Conservation (phyloP, 2,797 vertebrate species). For the Scyliorhinus canicula region DNA sequence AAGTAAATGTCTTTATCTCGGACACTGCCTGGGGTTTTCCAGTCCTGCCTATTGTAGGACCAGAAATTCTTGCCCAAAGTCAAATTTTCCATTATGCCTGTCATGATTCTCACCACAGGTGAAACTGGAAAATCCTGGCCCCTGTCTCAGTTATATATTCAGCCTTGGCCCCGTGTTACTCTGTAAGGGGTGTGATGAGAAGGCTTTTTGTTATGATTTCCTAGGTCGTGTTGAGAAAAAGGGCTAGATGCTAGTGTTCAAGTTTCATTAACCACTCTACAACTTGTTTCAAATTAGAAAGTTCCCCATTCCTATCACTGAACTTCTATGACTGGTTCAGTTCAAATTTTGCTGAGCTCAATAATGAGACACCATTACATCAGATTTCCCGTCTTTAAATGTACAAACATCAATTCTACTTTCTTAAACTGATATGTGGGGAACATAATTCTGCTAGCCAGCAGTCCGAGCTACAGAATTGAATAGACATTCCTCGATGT, state of each 20-base stretch:
- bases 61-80: too few relatives aligned
- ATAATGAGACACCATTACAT: neutral
- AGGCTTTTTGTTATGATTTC: neutral
- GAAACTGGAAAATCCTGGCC: too few relatives aligned
- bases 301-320: too few relatives aligned
- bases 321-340: neutral
- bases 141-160: neutral
- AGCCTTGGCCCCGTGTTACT: neutral
- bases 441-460: neutral
- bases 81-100: too few relatives aligned
- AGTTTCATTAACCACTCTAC: neutral
- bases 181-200: too few relatives aligned
- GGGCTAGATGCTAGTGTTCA: neutral
- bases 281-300: neutral
- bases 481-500: neutral
- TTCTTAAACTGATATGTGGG: neutral
- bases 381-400: neutral
- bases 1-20: neutral
- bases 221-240: neutral
- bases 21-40: too few relatives aligned
- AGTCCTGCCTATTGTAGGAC: too few relatives aligned
- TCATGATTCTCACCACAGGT: too few relatives aligned
- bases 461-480: too few relatives aligned
- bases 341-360: neutral
- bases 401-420: neutral